Evolutionary conservation across 2,888 invertebrate genomes (phyloP), one percentile per base, ranked within the genome.

Genomic region (Apomyelois bistriatella): DNA sequence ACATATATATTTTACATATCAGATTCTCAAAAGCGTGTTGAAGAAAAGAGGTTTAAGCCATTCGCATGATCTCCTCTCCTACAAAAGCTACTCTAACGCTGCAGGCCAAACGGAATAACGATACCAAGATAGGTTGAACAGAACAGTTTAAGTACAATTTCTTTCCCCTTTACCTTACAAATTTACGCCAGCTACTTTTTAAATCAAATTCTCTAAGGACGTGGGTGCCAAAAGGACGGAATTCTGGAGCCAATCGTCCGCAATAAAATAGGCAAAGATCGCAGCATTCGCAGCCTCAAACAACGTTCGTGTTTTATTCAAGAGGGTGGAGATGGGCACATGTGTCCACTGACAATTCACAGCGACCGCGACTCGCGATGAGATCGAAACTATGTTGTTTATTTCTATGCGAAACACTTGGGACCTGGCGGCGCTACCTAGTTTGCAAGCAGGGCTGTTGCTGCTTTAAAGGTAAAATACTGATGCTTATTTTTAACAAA

Each of bases 291-390:
- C 65, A 65, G 69, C 65, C 73, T 70, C 72, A 71, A 74, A 76
- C 74, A 72, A 66, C 67, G 73, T 72, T 79, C 77, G 66, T 87
- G 72, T 80, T 83, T 87, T 85, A 88, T 87, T 85, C 85, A 88
- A 66, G 61, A 56, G 72, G 70, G 71, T 59, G 68, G 64, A 63
- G 69, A 58, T 60, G 70, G 70, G 62, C 86, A 81, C 79, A 83
- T 85, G 82, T 82, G 85, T 70, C 82, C 80, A 71, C 75, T 64
- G 74, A 74, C 76, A 73, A 76, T 78, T 74, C 76, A 70, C 68
- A 59, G 64, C 68, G 65, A 61, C 61, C 63, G 59, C 61, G 57
- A 59, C 63, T 63, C 64, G 64, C 58, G 64, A 68, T 59, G 53
- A 65, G 64, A 60, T 53, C 54, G 43, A 57, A 61, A 65, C 64